Evolutionary conservation across 2,888 invertebrate genomes (phyloP).

Genomic region (Ormyrus labotus): DNA sequence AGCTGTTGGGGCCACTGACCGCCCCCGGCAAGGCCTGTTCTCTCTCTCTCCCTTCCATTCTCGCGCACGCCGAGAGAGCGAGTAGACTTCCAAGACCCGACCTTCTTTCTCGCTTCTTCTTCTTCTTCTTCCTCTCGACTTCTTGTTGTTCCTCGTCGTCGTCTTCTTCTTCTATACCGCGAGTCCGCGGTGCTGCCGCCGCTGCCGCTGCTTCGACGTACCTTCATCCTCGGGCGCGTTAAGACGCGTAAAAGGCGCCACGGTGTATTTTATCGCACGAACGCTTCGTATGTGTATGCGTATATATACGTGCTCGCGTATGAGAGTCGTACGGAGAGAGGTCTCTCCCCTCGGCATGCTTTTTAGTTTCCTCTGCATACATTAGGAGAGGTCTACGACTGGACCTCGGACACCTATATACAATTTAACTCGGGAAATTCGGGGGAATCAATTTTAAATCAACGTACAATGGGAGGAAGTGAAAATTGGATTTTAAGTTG

Average conservation of each 20-base stretch:
- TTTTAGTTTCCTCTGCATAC: conserved; percentile 10
- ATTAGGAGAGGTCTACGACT: conserved; percentile 2
- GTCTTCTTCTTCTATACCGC: not conserved
- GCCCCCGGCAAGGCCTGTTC: conserved; percentile 73
- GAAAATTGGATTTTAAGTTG: too few relatives aligned
- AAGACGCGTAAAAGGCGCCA: conserved; percentile 13
- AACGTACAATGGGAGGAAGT: too few relatives aligned
- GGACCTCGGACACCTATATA: not conserved
- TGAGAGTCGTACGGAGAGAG: not conserved
- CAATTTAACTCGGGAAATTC: too few relatives aligned
- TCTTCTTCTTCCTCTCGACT: conserved; percentile 10
- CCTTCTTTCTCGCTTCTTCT: not conserved
- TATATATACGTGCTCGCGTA: too few relatives aligned
- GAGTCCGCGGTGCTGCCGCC: not conserved
- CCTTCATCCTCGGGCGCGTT: conserved; percentile 25
- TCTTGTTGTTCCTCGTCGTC: not conserved
- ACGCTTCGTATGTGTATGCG: not conserved
- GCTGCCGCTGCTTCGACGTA: not conserved
- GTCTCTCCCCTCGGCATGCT: not conserved
- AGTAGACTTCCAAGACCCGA: not conserved
- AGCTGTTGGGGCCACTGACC: conserved; percentile 72
- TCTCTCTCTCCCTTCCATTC: conserved; percentile 14
- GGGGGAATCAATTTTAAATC: too few relatives aligned
- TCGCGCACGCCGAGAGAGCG: not conserved
- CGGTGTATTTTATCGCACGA: conserved; percentile 31